Percentiles rank a stretch among this genome's conserved stretches.
Conservation (phyloP, 2,888 invertebrate species). For the Netelia inedita region DNA sequence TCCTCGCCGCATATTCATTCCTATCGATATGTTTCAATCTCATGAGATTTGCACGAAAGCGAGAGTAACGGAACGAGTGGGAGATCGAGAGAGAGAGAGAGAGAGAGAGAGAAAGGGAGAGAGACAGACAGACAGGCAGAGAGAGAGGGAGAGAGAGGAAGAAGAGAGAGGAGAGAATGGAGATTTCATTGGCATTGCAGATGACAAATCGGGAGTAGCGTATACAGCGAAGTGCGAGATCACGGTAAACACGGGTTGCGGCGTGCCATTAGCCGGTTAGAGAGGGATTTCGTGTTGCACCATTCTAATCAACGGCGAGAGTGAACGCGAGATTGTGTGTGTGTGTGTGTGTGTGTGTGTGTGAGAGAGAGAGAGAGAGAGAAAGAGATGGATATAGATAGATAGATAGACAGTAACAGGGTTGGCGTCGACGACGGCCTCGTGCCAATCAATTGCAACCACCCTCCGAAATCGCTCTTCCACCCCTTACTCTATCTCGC, state of each 20-base stretch:
- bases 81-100: neutral
- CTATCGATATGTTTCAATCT: slow-evolving; percentile 4
- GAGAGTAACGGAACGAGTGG: neutral
- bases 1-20: slow-evolving; percentile 17
- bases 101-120: slow-evolving; percentile 40
- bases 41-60: slow-evolving; percentile 11
- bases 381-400: slow-evolving; percentile 7
- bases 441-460: slow-evolving; percentile 82
- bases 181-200: slow-evolving; percentile 83
- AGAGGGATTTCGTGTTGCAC: slow-evolving; percentile 85
- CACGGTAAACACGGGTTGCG: slow-evolving; percentile 84
- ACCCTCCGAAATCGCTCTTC: slow-evolving; percentile 78
- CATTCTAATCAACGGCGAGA: slow-evolving; percentile 82
- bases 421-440: slow-evolving; percentile 77
- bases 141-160: neutral
- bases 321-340: neutral
- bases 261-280: slow-evolving; percentile 84
- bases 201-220: slow-evolving; percentile 80
- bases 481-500: slow-evolving; percentile 18
- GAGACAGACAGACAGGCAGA: slow-evolving; percentile 65
- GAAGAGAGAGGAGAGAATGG: slow-evolving; percentile 60
- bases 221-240: slow-evolving; percentile 81
- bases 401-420: slow-evolving; percentile 68
- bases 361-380: slow-evolving; percentile 20
- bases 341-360: neutral